These are phyloP conservation scores for Aegotheles bennettii DNA, from an alignment of 2,113 vertebrate species.

Conservation along the genomic window DNA sequence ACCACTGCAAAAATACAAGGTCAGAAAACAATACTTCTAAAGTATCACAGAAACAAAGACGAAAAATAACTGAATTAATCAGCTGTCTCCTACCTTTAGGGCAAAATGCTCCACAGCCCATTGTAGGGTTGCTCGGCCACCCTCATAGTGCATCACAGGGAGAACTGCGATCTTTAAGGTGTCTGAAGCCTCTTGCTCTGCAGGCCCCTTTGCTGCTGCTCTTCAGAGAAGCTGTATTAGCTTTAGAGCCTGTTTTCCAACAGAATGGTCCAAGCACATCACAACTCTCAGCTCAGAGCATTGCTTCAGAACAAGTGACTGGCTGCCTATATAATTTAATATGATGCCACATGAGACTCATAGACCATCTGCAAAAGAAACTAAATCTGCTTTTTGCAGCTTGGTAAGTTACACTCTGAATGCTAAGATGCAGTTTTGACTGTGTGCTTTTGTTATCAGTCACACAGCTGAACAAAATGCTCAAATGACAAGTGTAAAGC, in stretches of 20 bases:
- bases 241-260: constrained; percentile 41
- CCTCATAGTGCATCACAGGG: constrained; percentile 67
- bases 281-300: constrained; percentile 61
- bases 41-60: neutral
- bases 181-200: neutral
- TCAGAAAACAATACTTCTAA: neutral
- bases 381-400: constrained; percentile 68
- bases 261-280: constrained; percentile 63
- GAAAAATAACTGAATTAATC: neutral
- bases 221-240: constrained; percentile 16
- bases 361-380: constrained; percentile 75
- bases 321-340: constrained; percentile 84
- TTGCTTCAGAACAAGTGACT: constrained; percentile 69
- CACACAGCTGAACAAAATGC: neutral
- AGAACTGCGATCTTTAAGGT: neutral
- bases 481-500: neutral
- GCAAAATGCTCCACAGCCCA: constrained; percentile 83
- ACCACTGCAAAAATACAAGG: neutral
- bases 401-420: constrained; percentile 44
- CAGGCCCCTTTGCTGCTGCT: constrained; percentile 13
- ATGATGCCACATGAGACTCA: constrained; percentile 81
- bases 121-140: constrained; percentile 58
- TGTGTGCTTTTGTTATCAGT: constrained; percentile 15
- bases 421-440: constrained; percentile 11
- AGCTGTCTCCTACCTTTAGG: constrained; percentile 75